Percentiles rank a stretch among this genome's conserved stretches.
These are phyloP conservation scores for Lamproptera curius DNA, from an alignment of 2,888 invertebrate genomes.

Conservation along the genomic window DNA sequence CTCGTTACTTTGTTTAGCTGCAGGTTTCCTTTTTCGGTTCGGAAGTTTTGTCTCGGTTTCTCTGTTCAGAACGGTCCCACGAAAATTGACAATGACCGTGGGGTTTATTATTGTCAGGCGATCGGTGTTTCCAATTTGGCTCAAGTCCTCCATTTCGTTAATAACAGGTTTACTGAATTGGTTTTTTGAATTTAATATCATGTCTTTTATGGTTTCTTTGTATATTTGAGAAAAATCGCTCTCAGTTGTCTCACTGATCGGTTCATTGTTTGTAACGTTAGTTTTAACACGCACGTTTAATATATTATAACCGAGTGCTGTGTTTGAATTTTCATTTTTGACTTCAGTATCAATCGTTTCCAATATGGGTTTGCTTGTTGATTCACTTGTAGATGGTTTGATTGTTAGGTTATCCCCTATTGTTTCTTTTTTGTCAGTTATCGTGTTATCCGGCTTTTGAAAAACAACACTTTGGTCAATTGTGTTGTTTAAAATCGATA, in stretches of 20 bases:
- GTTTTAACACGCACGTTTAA: background rate
- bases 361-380: conserved; percentile 28
- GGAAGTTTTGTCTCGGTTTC: conserved; percentile 60
- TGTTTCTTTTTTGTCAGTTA: background rate
- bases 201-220: conserved; percentile 23
- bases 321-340: background rate
- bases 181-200: conserved; percentile 20
- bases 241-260: conserved; percentile 31
- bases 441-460: background rate
- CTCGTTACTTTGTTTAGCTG: background rate
- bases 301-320: background rate
- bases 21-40: conserved; percentile 33
- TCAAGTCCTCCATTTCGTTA: conserved; percentile 63
- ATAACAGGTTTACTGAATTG: conserved; percentile 38
- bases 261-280: background rate
- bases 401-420: conserved; percentile 23
- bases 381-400: too few species aligned
- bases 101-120: conserved; percentile 68
- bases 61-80: conserved; percentile 56
- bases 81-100: conserved; percentile 68
- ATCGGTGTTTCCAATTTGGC: conserved; percentile 68
- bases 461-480: too few species aligned
- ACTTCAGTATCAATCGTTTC: conserved; percentile 36
- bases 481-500: background rate
- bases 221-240: conserved; percentile 36